Base-by-base conservation (phyloP, 1,140 invertebrate species). In the Caenorhabditis tropicalis region DNA sequence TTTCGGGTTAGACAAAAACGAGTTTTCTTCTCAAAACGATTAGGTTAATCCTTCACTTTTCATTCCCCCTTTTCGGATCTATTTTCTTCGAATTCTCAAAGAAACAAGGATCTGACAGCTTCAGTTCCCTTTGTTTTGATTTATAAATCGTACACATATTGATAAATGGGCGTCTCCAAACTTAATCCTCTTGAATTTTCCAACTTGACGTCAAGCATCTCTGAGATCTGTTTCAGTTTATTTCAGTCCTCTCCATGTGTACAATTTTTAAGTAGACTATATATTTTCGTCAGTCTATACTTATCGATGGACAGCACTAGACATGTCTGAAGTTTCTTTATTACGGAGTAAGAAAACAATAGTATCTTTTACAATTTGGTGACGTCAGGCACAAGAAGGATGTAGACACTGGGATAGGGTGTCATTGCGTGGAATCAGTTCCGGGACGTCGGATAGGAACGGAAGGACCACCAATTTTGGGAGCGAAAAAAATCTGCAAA, bases 131-230 rank as follows among this genome's bases (percentile, higher is more conserved):
- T 27, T 58, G 27, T 5, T 58, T 58, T 58, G 53, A 58, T 65
- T 65, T 33, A 33, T 65, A n/a, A 16, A 5, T 65, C 31, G 31
- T 65, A 27, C 24, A 65, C 7, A 36, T 19, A 1, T 29, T 65
- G 29, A 65, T 36, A 65, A 65, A 65, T 36, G 58, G 16, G 58
- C 7, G 10, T 51, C n/a, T 19, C 15, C 48, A 6, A 15, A 6
- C 58, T 16, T 65, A 65, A 65, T 65, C 58, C 58, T 36, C 33
- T 65, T 36, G 29, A 36, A 65, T 15, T 19, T 16, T 65, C 33
- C 58, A 33, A 36, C 58, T 65, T 65, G 58, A 65, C 58, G 58
- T 65, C 58, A 65, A n/a, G 58, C 19, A 36, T 19, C 16, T 56
- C 15, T 56, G 21, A 29, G 24, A 56, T 24, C 27, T 56, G 9